phyloP scores from a whole-genome alignment of 2,113 vertebrate genomes.

The Hypocryptadius cinnamomeus region DNA sequence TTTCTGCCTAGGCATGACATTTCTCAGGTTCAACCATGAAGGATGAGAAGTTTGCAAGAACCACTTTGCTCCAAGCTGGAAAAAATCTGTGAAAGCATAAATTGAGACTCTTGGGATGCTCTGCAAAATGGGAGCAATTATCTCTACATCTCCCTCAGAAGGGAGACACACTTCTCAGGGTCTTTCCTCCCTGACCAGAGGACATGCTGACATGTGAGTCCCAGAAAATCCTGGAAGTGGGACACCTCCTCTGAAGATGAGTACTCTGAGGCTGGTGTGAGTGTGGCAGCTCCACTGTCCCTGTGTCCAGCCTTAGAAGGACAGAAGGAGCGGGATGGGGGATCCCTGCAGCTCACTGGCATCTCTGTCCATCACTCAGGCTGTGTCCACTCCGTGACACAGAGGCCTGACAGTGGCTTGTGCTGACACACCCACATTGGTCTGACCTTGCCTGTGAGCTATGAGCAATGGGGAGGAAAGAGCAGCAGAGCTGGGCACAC shows the following conservation, averaged over 20 bases:
- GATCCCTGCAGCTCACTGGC: neutral
- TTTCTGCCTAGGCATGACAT: neutral
- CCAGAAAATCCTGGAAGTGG: neutral
- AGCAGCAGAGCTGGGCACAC: neutral
- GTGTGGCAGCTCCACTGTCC: neutral
- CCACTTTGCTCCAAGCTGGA: neutral
- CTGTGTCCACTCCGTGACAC: neutral
- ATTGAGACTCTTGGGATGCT: neutral
- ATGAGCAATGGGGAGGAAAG: rapidly evolving
- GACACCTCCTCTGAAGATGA: neutral
- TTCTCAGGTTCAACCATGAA: neutral
- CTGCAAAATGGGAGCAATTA: rapidly evolving
- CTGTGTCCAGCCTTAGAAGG: rapidly evolving
- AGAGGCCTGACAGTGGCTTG: neutral
- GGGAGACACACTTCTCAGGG: rapidly evolving
- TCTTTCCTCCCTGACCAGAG: neutral
- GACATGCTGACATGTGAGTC: rapidly evolving
- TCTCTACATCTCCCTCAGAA: neutral
- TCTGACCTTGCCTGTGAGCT: neutral
- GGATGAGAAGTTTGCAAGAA: neutral
- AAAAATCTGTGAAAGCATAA: neutral
- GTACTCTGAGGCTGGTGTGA: neutral
- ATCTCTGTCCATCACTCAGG: neutral
- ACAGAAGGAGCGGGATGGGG: neutral
- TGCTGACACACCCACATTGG: neutral